Evolutionary conservation across 2,797 vertebrate species (phyloP).

Genomic region (Sebastes reedi): DNA sequence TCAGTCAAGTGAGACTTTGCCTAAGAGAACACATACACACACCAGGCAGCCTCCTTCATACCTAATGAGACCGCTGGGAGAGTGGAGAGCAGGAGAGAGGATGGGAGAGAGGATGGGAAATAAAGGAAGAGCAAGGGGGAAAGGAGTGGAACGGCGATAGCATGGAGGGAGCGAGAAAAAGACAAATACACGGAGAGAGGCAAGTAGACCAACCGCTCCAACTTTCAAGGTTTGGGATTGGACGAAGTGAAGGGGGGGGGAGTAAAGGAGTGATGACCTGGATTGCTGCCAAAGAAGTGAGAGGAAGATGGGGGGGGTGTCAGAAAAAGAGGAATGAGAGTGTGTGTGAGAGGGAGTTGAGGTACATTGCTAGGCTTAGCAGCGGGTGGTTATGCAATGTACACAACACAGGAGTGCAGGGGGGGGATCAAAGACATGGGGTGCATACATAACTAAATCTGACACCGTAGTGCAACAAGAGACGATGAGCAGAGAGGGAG

Average conservation of each 20-base stretch:
- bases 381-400: constrained; percentile 73
- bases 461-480: constrained; percentile 53
- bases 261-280: constrained; percentile 38
- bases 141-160: constrained; percentile 15
- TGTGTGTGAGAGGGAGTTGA: constrained; percentile 18
- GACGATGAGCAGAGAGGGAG: constrained; percentile 26
- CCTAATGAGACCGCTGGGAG: constrained; percentile 79
- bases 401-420: constrained; percentile 56
- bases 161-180: constrained; percentile 21
- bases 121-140: constrained; percentile 27
- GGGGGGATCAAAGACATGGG: constrained; percentile 65
- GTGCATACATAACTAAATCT: constrained; percentile 65
- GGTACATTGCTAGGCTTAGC: constrained; percentile 49
- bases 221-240: constrained; percentile 41
- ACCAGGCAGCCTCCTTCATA: constrained; percentile 64
- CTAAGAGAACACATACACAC: constrained; percentile 52
- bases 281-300: constrained; percentile 42
- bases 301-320: constrained; percentile 19
- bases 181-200: constrained; percentile 10
- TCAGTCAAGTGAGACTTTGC: constrained; percentile 79
- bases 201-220: constrained; percentile 12
- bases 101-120: constrained; percentile 33
- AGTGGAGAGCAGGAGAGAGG: constrained; percentile 45
- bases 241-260: not conserved
- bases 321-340: constrained; percentile 29